Base-by-base conservation (phyloP, 1,140 invertebrate species). In the Drosophila repletoides region DNA sequence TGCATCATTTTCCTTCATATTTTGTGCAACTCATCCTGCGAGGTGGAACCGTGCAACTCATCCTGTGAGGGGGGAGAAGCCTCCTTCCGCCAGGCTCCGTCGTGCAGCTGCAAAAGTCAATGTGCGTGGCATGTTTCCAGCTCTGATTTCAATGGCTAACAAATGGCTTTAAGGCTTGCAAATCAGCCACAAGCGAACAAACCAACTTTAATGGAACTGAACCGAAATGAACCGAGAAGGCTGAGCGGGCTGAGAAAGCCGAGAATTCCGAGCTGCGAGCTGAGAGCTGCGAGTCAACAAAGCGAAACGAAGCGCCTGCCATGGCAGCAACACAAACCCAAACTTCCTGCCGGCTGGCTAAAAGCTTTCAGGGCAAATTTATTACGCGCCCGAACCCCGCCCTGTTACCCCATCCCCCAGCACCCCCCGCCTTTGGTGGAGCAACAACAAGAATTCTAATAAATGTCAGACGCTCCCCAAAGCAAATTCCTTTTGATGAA, bases 401-500 rank as follows among this genome's bases (percentile, higher is more conserved):
- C 7, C 17, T 3, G 5, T 1, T 4, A 5, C 12, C 1, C 10
- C 40, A 24, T 28, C 1, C 14, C 22, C 15, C 15, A 5, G 12
- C n/a, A 12, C 49, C 59, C n/a, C 17, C 49, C 59, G 33, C 15
- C 19, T 17, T 24, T 10, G 9, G 22, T 7, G 19, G 40, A 41
- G 52, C 46, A 31, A 48, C 55, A 51, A 55, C 59, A 80, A 76
- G 80, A 84, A 84, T 84, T 84, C 80, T 86, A 84, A 84, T 84
- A 84, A 84, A 84, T 84, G 80, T 84, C 80, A 76, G 75, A 52
- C 63, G 55, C 53, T 55, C 70, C 66, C 65, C 56, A 70, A 79
- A 65, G 58, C 68, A 69, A 83, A 88, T 88, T 88, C 77, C 77
- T 70, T 88, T 88, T 88, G 77, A 84, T 84, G 80, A 86, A 84